Conservation (phyloP, 2,797 vertebrate species). For the Poeciliopsis presidionis region DNA sequence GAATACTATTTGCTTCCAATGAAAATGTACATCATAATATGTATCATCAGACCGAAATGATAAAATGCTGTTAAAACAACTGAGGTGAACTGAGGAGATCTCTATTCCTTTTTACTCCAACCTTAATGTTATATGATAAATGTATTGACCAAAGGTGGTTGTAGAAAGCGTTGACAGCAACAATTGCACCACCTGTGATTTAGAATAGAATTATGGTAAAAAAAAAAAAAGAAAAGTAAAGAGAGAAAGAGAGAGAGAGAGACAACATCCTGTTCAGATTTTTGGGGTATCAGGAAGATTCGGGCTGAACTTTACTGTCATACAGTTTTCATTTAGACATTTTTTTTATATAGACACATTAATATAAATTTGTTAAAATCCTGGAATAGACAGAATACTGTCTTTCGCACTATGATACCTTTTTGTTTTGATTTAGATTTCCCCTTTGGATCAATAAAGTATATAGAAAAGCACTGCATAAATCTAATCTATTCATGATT, state of each 20-base stretch:
- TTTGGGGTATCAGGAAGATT: neutral
- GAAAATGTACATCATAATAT: no score
- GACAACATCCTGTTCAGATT: neutral
- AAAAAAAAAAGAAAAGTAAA: neutral
- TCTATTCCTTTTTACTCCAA: neutral
- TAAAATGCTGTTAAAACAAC: no score
- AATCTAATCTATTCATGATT: neutral
- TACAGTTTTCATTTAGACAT: neutral
- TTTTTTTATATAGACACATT: neutral
- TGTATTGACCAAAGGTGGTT: neutral
- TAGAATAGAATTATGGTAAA: neutral
- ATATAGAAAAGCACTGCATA: neutral
- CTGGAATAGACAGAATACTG: neutral
- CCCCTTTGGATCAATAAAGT: no score
- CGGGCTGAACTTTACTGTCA: neutral
- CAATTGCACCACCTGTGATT: neutral
- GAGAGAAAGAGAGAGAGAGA: no score
- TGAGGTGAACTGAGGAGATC: neutral
- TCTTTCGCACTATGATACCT: neutral
- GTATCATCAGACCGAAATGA: no score
- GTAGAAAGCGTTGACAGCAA: neutral
- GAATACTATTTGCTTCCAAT: no score
- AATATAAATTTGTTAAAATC: neutral
- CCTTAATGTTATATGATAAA: conserved; percentile 1
- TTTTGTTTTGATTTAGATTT: neutral